Conservation (phyloP, 2,888 invertebrate genomes). For the Agrypnus murinus region DNA sequence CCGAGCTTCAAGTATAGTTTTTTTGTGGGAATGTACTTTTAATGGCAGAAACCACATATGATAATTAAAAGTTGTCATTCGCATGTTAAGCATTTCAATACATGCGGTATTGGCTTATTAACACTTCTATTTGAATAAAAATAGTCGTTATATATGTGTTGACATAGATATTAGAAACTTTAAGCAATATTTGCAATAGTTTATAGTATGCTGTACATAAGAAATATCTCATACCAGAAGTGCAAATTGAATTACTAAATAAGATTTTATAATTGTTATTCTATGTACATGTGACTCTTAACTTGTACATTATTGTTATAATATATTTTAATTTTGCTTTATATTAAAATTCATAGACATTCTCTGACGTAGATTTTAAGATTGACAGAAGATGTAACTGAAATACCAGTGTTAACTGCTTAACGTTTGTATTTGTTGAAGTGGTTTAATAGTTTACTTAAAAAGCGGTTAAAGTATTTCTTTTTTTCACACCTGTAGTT, state of each 20-base stretch:
- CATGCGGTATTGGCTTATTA: constrained; percentile 41
- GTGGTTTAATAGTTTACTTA: constrained; percentile 64
- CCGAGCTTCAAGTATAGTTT: no score
- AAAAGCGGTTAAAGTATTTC: constrained; percentile 59
- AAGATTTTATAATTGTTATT: not conserved
- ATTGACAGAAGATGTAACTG: constrained; percentile 24
- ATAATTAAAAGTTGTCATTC: constrained; percentile 44
- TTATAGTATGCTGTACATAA: constrained; percentile 45
- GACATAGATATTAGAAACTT: constrained; percentile 47
- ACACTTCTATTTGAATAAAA: constrained; percentile 34
- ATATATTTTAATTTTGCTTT: no score
- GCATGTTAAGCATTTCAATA: constrained; percentile 40
- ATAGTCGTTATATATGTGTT: constrained; percentile 46
- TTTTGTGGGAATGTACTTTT: not conserved
- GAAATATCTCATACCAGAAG: no score
- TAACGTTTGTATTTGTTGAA: constrained; percentile 60
- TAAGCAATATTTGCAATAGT: constrained; percentile 51
- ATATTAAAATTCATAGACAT: no score
- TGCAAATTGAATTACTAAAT: constrained; percentile 13
- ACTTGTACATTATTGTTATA: not conserved
- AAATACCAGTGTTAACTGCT: constrained; percentile 24
- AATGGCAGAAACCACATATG: constrained; percentile 12
- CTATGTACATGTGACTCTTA: not conserved
- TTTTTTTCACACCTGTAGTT: constrained; percentile 64
- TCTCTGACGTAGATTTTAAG: no score